Conservation (phyloP, 2,113 vertebrate species). For the Malaclemys terrapin region DNA sequence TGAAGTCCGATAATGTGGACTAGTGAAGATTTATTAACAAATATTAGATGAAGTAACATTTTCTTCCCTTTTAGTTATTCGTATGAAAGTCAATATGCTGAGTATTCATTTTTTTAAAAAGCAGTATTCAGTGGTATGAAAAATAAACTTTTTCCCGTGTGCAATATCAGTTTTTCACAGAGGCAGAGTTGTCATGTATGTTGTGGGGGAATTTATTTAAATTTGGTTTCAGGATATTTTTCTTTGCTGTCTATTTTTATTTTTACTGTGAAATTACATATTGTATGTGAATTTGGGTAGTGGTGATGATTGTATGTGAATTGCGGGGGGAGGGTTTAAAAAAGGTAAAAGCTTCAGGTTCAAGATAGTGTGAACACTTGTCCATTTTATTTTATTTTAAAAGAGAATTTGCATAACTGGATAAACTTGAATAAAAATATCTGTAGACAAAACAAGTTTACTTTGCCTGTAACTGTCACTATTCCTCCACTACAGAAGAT, state of each 20-base stretch:
- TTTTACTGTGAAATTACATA: fast-evolving
- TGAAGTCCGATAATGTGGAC: neutral
- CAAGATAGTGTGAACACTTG: fast-evolving
- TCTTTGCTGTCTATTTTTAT: fast-evolving
- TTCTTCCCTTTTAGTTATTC: neutral
- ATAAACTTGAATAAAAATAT: neutral
- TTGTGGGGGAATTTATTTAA: neutral
- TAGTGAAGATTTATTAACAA: neutral
- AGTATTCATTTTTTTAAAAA: neutral
- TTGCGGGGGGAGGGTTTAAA: neutral
- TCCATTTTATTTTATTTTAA: neutral
- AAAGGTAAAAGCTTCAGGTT: neutral
- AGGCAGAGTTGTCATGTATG: fast-evolving
- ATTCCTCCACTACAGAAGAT: neutral
- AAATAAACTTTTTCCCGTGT: neutral
- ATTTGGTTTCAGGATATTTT: neutral
- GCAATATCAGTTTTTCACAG: neutral
- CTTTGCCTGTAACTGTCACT: neutral
- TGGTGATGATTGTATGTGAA: fast-evolving
- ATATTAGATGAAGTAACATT: neutral
- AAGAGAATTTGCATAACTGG: neutral
- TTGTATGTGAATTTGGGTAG: fast-evolving
- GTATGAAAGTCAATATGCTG: fast-evolving
- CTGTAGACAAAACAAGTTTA: fast-evolving
- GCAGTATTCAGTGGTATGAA: neutral